phyloP scores from a whole-genome alignment of 2,113 vertebrate genomes.

The Cavia porcellus region DNA sequence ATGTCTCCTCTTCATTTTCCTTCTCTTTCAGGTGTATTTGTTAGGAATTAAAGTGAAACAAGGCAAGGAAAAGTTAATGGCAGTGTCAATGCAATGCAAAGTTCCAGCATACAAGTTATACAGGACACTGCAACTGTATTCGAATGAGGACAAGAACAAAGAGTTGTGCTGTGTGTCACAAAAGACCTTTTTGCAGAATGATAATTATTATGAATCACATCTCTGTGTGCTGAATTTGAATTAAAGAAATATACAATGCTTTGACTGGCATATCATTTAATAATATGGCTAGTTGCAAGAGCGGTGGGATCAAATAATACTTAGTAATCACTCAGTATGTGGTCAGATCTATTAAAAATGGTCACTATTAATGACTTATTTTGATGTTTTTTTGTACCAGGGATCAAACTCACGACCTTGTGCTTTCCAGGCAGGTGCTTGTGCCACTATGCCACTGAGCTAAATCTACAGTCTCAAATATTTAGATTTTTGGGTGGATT shows the following conservation, averaged over 20 bases:
- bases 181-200: background rate
- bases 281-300: background rate
- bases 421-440: no score
- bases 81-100: background rate
- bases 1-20: background rate
- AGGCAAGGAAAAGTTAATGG: background rate
- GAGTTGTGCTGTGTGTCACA: no score
- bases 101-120: background rate
- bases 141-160: background rate
- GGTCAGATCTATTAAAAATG: background rate
- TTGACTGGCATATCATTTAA: background rate
- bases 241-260: background rate
- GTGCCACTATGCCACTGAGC: no score
- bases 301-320: background rate
- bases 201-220: background rate
- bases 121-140: background rate
- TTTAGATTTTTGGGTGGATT: no score
- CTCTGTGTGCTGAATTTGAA: background rate
- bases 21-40: background rate
- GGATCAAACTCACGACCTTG: no score
- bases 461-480: no score
- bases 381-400: no score
- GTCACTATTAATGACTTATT: background rate
- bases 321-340: background rate
- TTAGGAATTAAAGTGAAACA: background rate